Evolutionary conservation across 2,797 vertebrate species (phyloP).

Genomic region (Cossypha caffra): DNA sequence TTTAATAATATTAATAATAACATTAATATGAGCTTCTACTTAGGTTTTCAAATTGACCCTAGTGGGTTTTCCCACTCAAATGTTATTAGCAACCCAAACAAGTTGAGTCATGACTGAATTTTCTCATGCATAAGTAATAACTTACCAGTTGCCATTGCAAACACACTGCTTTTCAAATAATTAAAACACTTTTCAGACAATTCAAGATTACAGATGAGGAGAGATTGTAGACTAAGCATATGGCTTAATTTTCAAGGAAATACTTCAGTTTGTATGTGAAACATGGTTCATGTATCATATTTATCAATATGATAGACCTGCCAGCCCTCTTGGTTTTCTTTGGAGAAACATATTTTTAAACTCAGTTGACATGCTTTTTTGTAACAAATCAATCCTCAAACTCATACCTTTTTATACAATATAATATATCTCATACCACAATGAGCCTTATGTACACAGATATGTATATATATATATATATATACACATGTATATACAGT

Average conservation of each 20-base stretch:
- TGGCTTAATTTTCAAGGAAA: neutral
- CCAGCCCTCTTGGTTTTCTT: neutral
- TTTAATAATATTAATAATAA: slow-evolving; percentile 28
- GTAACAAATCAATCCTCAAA: neutral
- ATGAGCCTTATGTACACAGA: neutral
- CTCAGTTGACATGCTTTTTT: neutral
- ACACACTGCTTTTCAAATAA: slow-evolving; percentile 17
- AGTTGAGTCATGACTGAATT: slow-evolving; percentile 23
- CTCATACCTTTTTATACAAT: neutral
- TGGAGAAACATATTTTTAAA: neutral
- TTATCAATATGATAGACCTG: neutral
- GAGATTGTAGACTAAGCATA: neutral
- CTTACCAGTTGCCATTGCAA: neutral
- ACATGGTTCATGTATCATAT: neutral
- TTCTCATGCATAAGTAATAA: slow-evolving; percentile 26
- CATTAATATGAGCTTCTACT: neutral
- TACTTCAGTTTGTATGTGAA: neutral
- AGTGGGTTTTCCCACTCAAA: neutral
- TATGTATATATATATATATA: no score
- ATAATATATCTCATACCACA: neutral
- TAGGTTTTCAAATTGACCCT: neutral
- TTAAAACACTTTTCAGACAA: slow-evolving; percentile 10
- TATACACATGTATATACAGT: rapidly evolving
- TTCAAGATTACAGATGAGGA: slow-evolving; percentile 6
- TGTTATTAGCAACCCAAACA: slow-evolving; percentile 34